These are phyloP conservation scores for Lutjanus erythropterus DNA, from an alignment of 2,113 vertebrate genomes.

Conservation along the genomic window DNA sequence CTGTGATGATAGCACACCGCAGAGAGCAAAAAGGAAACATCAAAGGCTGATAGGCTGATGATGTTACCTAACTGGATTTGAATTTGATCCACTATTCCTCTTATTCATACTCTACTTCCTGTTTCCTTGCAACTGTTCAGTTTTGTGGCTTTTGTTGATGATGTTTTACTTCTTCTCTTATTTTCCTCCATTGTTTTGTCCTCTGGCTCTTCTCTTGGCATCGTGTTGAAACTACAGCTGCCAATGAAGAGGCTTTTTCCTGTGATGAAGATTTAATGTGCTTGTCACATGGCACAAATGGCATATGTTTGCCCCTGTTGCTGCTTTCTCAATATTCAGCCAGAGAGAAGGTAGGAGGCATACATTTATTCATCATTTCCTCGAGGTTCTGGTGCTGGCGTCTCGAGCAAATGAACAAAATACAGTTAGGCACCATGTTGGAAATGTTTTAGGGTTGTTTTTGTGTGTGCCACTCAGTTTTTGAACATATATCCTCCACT, in stretches of 20 bases:
- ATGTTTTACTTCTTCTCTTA: conserved; percentile 25
- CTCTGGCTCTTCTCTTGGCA: conserved; percentile 60
- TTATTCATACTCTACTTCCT: conserved; percentile 49
- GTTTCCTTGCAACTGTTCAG: conserved; percentile 36
- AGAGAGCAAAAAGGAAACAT: conserved; percentile 48
- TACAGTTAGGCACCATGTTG: conserved; percentile 20
- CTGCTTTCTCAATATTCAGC: conserved; percentile 52
- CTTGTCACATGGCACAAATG: conserved; percentile 60
- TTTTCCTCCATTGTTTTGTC: conserved; percentile 52
- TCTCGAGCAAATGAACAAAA: conserved; percentile 42
- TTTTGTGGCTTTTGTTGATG: conserved; percentile 8
- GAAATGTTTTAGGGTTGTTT: conserved; percentile 41
- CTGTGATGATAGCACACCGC: conserved; percentile 46
- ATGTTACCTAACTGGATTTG: conserved; percentile 56
- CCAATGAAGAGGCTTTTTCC: conserved; percentile 68
- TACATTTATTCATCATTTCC: conserved; percentile 67
- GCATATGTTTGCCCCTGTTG: conserved; percentile 69
- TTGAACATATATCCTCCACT: conserved; percentile 35
- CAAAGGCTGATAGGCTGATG: conserved; percentile 47
- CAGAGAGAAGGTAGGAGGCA: conserved; percentile 41
- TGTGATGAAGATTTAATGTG: conserved; percentile 80
- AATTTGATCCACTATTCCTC: conserved; percentile 43
- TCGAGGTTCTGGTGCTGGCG: conserved; percentile 42
- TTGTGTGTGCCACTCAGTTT: conserved; percentile 1
- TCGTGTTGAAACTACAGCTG: conserved; percentile 62